Conservation (phyloP, 2,113 vertebrate genomes). For the Mustela lutreola region DNA sequence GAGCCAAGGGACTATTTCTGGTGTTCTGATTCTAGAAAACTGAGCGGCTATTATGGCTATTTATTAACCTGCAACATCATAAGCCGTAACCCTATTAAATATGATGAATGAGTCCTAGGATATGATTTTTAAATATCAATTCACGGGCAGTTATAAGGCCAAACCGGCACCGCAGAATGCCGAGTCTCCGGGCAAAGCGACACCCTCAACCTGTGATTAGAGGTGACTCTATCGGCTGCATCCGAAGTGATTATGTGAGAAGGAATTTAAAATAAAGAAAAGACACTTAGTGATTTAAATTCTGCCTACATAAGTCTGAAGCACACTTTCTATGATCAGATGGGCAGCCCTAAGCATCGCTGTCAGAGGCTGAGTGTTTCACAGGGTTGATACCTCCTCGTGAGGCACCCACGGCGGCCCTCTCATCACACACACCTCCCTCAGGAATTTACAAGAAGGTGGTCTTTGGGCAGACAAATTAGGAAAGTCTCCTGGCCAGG, state of each 20-base stretch:
- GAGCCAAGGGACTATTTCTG: slow-evolving; percentile 64
- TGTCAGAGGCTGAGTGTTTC: not conserved
- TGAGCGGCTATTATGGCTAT: not conserved
- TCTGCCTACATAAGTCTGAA: not conserved
- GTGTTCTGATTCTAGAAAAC: slow-evolving; percentile 68
- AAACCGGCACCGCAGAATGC: not conserved
- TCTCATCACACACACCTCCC: not conserved
- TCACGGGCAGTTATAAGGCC: not conserved
- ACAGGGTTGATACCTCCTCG: no score
- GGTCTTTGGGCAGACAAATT: not conserved
- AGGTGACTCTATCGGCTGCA: not conserved
- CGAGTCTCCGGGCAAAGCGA: not conserved
- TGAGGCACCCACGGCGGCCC: not conserved
- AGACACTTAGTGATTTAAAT: slow-evolving; percentile 30
- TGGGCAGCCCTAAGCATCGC: no score
- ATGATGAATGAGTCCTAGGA: slow-evolving; percentile 44
- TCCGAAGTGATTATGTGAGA: not conserved
- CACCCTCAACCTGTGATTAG: not conserved
- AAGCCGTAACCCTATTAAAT: slow-evolving; percentile 68
- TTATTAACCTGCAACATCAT: slow-evolving; percentile 74
- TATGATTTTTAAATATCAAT: slow-evolving; percentile 38
- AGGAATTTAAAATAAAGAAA: slow-evolving; percentile 31
- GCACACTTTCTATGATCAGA: not conserved
- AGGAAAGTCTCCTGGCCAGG: not conserved
- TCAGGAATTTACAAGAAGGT: not conserved